Base-by-base conservation (phyloP, 2,888 invertebrate species). In the Automeris io region DNA sequence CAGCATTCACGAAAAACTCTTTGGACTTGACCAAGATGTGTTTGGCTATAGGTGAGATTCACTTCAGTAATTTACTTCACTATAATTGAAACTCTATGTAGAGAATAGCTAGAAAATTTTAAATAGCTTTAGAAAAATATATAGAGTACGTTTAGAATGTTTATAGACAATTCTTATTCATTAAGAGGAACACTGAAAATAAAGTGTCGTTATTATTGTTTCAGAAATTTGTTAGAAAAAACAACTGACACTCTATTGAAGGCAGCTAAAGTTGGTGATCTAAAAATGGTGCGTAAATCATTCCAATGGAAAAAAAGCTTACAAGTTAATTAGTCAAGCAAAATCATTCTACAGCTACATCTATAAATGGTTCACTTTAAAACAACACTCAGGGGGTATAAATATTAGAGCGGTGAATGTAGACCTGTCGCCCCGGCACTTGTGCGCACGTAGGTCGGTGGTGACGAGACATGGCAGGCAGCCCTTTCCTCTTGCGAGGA, bases 241-340 rank as follows among this genome's bases (percentile, higher is more conserved):
- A 92, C 94, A 57, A 92, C 93, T 57, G 95, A 95, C 76, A 90
- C 91, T 57, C 89, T 96, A 55, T 88, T 96, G 57, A 92, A 92
- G 83, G 95, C 95, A 46, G 95, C 95, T 33, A 95, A 94, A 88
- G 88, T 89, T 58, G 95, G 95, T 46, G 94, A 95, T 81, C 85
- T 95, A 44, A 91, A 90, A 87, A 89, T 90, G 89, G 93, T 93
- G 88, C 87, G 87, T 39, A 25, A 44, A 43, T 43, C 23, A 21
- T 16, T 18, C 8, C 9, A 22, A 5, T 6, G 8, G 5, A 8
- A 8, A 8, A 22, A 6, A 22, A 22, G 22, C 7, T 22, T 22
- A n/a, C n/a, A n/a, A n/a, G n/a, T n/a, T n/a, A n/a, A n/a, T n/a
- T n/a, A n/a, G n/a, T n/a, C n/a, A n/a, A n/a, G n/a, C n/a, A n/a